phyloP scores from a whole-genome alignment of 2,113 vertebrate species.

The Calyptommatus sinebrachiatus region DNA sequence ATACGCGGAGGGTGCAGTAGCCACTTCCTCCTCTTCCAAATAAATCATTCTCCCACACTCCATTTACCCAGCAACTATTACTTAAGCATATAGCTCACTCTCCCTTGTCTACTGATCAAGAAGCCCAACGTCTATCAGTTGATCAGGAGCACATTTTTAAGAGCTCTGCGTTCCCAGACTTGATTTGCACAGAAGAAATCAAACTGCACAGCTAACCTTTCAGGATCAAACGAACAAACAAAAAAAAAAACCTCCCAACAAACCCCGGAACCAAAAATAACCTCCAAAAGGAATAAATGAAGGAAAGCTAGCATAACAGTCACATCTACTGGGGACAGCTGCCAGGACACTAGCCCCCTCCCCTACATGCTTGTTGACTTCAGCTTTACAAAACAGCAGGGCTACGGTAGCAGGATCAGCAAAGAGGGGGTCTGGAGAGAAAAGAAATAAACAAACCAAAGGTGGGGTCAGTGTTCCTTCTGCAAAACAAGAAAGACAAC shows the following conservation, averaged over 20 bases:
- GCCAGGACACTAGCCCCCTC: conserved; percentile 58
- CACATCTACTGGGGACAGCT: conserved; percentile 62
- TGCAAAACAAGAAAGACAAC: conserved; percentile 65
- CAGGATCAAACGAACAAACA: conserved; percentile 63
- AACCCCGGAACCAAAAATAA: conserved; percentile 58
- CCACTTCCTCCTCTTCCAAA: conserved; percentile 45
- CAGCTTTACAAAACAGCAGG: conserved; percentile 67
- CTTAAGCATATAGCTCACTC: too few species aligned
- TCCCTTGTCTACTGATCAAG: conserved; percentile 26
- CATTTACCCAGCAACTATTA: background rate
- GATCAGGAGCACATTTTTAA: conserved; percentile 60
- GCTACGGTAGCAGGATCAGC: conserved; percentile 63
- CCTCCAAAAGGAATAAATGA: conserved; percentile 65
- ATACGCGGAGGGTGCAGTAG: conserved; percentile 47
- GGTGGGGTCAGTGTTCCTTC: conserved; percentile 65
- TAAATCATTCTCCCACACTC: conserved; percentile 32
- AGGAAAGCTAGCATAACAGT: conserved; percentile 70
- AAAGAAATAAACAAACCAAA: conserved; percentile 66
- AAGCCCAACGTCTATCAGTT: conserved; percentile 20
- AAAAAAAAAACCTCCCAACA: conserved; percentile 57
- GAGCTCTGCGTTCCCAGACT: conserved; percentile 64
- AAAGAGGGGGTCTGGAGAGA: conserved; percentile 64
- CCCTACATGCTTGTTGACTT: conserved; percentile 68
- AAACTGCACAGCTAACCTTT: conserved; percentile 66
- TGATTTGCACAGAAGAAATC: conserved; percentile 67